These are phyloP conservation scores for Neoaliturus tenellus DNA, from an alignment of 2,888 invertebrate genomes.

Conservation along the genomic window DNA sequence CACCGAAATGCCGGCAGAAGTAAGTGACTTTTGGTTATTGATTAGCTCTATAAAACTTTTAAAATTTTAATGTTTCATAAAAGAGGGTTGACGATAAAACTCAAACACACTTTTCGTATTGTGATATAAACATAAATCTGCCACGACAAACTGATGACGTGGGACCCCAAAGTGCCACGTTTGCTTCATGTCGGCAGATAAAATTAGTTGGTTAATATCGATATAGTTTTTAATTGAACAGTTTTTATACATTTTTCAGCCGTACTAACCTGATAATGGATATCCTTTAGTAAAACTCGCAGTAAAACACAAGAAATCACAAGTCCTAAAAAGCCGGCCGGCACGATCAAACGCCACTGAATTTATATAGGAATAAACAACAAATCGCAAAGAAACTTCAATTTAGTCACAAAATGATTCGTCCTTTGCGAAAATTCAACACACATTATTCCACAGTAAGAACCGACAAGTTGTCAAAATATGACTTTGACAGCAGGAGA, in stretches of 20 bases:
- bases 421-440: constrained; percentile 6
- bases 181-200: neutral
- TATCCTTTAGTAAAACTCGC: neutral
- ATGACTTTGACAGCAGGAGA: constrained; percentile 2
- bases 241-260: neutral
- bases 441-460: constrained; percentile 33
- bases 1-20: constrained; percentile 7
- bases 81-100: too few relatives aligned
- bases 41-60: too few relatives aligned
- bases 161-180: constrained; percentile 31
- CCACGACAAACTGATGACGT: constrained; percentile 35
- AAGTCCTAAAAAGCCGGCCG: constrained; percentile 44
- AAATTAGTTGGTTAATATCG: neutral
- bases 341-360: neutral
- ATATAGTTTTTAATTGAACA: neutral
- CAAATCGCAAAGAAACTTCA: constrained; percentile 10
- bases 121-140: neutral
- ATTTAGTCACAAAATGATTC: neutral
- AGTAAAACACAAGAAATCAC: constrained; percentile 29
- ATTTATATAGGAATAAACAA: constrained; percentile 8
- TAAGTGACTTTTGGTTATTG: too few relatives aligned
- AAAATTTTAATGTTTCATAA: too few relatives aligned
- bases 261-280: constrained; percentile 28
- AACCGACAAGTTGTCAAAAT: neutral
- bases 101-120: too few relatives aligned